Conservation (phyloP, 2,888 invertebrate species). For the Diaperis boleti region DNA sequence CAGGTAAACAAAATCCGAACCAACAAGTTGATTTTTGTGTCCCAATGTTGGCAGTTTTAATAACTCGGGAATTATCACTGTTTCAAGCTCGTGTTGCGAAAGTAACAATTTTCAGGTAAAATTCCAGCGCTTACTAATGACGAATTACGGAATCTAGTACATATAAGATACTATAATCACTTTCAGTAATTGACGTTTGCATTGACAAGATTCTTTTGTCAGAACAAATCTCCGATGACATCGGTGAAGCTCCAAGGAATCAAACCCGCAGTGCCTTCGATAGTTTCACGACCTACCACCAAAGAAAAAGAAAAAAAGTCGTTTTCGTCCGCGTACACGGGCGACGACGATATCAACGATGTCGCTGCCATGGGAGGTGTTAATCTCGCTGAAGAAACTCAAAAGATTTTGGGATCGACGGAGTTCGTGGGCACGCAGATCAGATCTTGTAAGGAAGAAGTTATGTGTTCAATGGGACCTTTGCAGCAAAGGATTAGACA, state of each 20-base stretch:
- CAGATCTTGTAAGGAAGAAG: constrained; percentile 93
- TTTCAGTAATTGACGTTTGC: too few relatives aligned
- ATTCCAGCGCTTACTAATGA: too few relatives aligned
- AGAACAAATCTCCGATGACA: constrained; percentile 60
- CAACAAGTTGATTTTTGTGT: too few relatives aligned
- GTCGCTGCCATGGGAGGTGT: constrained; percentile 99
- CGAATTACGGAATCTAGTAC: too few relatives aligned
- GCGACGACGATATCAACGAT: constrained; percentile 96
- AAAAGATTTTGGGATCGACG: constrained; percentile 89
- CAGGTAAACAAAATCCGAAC: too few relatives aligned
- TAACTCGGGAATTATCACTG: too few relatives aligned
- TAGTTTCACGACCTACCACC: constrained; percentile 70
- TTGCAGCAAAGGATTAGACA: constrained; percentile 83
- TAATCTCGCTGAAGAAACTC: constrained; percentile 95
- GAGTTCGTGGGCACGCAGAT: constrained; percentile 83
- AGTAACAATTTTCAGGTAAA: too few relatives aligned
- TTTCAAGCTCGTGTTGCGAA: too few relatives aligned
- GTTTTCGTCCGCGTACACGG: constrained; percentile 67
- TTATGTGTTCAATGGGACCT: constrained; percentile 82
- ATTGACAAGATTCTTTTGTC: background rate
- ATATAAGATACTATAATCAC: too few relatives aligned
- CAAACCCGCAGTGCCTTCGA: constrained; percentile 71
- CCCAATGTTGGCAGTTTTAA: too few relatives aligned
- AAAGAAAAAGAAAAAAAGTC: constrained; percentile 81
- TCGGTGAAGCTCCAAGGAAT: constrained; percentile 65